Percentiles rank a stretch among this genome's conserved stretches.
phyloP scores from a whole-genome alignment of 2,888 invertebrate species.

The Lasioglossum vierecki region DNA sequence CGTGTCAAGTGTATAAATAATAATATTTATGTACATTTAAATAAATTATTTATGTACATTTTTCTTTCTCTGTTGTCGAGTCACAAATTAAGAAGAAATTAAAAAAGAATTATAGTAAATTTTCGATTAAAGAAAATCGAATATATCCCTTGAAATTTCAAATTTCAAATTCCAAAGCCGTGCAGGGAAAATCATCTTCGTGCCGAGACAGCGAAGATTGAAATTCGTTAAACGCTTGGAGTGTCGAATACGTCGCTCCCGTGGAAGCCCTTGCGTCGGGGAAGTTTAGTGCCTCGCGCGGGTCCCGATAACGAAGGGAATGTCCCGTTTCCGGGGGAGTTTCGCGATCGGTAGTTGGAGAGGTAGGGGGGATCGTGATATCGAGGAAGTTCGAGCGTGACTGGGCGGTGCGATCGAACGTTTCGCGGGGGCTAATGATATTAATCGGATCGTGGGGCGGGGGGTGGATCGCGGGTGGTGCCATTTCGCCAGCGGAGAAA shows the following conservation, averaged over 20 bases:
- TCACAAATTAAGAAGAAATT: too few species aligned
- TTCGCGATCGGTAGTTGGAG: not conserved
- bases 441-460: not conserved
- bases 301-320: slow-evolving; percentile 1
- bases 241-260: not conserved
- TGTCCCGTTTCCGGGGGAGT: not conserved
- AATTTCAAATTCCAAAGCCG: not conserved
- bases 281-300: not conserved
- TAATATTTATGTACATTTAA: too few species aligned
- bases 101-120: too few species aligned
- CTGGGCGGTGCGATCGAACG: not conserved
- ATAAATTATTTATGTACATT: too few species aligned
- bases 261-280: not conserved
- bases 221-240: not conserved
- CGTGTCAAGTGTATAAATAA: not conserved
- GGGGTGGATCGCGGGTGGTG: not conserved
- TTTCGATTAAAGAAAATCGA: too few species aligned
- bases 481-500: not conserved
- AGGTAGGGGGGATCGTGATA: not conserved
- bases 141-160: not conserved
- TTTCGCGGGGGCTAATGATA: not conserved
- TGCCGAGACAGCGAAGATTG: not conserved
- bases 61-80: too few species aligned
- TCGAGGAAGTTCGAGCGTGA: not conserved
- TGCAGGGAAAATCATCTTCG: not conserved